These are phyloP conservation scores for Lepidocyrtinus sp. DNA, from an alignment of 2,888 invertebrate species.

Conservation along the genomic window DNA sequence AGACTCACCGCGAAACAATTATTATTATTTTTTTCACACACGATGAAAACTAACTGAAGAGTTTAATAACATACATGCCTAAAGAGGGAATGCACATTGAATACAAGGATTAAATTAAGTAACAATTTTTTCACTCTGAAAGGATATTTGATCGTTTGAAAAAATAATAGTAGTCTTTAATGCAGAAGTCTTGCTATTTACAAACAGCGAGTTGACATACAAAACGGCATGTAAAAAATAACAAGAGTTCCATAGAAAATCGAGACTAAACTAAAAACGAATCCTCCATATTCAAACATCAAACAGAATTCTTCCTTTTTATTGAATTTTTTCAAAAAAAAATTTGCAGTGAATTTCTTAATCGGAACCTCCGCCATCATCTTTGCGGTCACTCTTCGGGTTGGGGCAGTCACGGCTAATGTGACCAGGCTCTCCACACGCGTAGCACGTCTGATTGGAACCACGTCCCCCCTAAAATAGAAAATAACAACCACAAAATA, in stretches of 20 bases:
- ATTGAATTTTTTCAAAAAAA: not conserved
- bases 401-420: constrained; percentile 86
- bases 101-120: not conserved
- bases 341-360: constrained; percentile 17
- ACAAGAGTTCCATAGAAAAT: not conserved
- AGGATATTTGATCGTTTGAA: not conserved
- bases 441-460: constrained; percentile 85
- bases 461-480: constrained; percentile 73
- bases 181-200: not conserved
- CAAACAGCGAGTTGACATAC: not conserved
- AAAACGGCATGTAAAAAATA: not conserved
- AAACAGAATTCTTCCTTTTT: not conserved
- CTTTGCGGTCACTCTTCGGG: constrained; percentile 46
- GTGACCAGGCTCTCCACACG: constrained; percentile 89
- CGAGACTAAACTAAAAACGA: not conserved
- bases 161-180: not conserved
- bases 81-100: not conserved
- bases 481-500: no score
- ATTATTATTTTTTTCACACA: no score
- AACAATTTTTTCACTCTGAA: not conserved
- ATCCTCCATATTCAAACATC: not conserved
- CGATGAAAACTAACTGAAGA: no score
- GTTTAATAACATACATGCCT: not conserved
- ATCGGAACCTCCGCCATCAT: constrained; percentile 48
- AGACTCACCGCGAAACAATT: no score